Evolutionary conservation across 2,113 vertebrate species (phyloP).

Genomic region (Perca schrenkii): DNA sequence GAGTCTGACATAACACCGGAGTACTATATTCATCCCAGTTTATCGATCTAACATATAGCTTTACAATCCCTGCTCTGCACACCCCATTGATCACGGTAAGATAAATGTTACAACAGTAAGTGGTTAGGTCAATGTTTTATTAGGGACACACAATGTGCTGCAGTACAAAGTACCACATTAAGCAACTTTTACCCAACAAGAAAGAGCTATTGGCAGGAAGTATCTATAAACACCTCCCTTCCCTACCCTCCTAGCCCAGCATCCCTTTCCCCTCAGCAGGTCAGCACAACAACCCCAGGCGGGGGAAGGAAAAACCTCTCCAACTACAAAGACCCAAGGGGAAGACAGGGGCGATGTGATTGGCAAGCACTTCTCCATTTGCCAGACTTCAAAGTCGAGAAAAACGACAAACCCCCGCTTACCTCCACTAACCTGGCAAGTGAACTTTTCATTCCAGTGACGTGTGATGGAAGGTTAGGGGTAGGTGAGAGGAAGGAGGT

Average conservation of each 20-base stretch:
- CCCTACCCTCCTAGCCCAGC: not conserved
- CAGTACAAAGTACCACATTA: constrained; percentile 57
- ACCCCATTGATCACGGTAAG: not conserved
- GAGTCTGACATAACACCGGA: constrained; percentile 54
- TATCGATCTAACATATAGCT: not conserved
- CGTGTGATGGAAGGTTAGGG: constrained; percentile 5
- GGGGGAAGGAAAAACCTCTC: constrained; percentile 12
- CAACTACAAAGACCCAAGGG: constrained; percentile 35
- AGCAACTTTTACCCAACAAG: constrained; percentile 38
- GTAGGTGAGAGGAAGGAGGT: constrained; percentile 2
- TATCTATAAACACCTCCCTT: not conserved
- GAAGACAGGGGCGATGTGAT: not conserved
- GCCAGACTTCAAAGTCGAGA: constrained; percentile 59
- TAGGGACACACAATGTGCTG: constrained; percentile 4
- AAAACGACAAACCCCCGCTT: not conserved
- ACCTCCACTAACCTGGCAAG: not conserved
- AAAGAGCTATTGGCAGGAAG: constrained; percentile 18
- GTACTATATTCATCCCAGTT: constrained; percentile 61
- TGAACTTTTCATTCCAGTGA: constrained; percentile 37
- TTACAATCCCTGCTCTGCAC: not conserved
- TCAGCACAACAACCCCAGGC: constrained; percentile 7
- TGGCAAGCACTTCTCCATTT: constrained; percentile 44
- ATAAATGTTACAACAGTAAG: constrained; percentile 32
- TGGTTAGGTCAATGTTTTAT: constrained; percentile 34
- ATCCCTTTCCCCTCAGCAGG: constrained; percentile 21